Percentiles rank a stretch among this genome's conserved stretches.
phyloP scores from a whole-genome alignment of 64 coral and sea anemone species.

The Montipora cactus region DNA sequence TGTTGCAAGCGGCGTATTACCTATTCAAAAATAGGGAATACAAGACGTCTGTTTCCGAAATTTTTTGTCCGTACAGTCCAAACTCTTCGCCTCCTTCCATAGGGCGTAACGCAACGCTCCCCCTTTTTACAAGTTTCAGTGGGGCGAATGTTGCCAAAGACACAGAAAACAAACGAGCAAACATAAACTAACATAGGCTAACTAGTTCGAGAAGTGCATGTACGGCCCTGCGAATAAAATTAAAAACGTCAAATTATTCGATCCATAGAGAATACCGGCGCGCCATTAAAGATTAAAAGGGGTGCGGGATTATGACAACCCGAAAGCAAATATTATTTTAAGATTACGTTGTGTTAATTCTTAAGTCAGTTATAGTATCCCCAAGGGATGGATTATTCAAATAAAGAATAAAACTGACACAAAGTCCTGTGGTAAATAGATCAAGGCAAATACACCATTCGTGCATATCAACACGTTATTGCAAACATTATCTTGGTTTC shows the following conservation, averaged over 20 bases:
- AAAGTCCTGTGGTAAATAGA: not conserved
- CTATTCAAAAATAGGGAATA: too few species aligned
- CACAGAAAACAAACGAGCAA: too few species aligned
- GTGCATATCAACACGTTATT: not conserved
- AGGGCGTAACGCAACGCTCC: too few species aligned
- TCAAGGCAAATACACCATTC: not conserved
- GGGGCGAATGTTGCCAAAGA: too few species aligned
- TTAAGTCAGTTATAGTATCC: not conserved
- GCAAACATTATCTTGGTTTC: not conserved
- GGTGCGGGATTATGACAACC: not conserved
- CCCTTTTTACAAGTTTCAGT: too few species aligned
- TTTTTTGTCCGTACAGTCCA: too few species aligned
- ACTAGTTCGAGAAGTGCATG: too few species aligned
- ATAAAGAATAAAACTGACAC: not conserved
- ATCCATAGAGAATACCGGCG: too few species aligned
- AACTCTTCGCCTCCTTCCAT: too few species aligned
- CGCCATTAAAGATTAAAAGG: not conserved
- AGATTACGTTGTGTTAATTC: not conserved
- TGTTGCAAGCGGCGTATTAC: too few species aligned
- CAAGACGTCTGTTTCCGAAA: too few species aligned
- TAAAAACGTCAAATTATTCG: not conserved
- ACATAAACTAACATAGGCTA: too few species aligned
- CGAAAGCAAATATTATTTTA: not conserved
- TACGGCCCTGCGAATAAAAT: not conserved
- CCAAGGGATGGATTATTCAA: conserved; percentile 29